A percentile compares a stretch with the other conserved stretches of the same genome.
Conservation (phyloP, 2,797 vertebrate genomes). For the Peromyscus attwateri region DNA sequence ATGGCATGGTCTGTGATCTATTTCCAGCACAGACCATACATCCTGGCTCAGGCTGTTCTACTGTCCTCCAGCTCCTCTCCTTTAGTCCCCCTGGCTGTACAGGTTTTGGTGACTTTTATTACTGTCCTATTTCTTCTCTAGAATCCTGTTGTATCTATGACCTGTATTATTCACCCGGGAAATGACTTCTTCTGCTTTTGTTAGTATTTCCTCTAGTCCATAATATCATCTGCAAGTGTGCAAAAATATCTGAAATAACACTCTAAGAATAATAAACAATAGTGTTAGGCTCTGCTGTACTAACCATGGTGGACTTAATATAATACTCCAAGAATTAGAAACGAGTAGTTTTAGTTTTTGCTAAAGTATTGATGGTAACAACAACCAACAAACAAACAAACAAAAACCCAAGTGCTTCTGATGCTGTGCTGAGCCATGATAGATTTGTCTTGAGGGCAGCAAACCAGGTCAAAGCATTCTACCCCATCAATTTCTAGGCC, state of each 20-base stretch:
- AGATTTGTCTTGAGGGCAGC: background rate
- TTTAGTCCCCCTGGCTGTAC: background rate
- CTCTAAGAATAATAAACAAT: background rate
- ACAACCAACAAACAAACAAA: background rate
- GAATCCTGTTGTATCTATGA: background rate
- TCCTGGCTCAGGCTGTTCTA: background rate
- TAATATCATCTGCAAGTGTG: background rate
- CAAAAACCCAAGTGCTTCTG: background rate
- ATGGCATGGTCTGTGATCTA: background rate
- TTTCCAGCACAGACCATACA: background rate
- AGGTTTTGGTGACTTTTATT: background rate
- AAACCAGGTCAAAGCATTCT: background rate
- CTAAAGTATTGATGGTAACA: background rate
- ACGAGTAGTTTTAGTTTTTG: background rate
- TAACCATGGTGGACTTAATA: background rate
- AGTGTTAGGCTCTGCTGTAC: background rate
- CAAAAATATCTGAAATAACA: background rate
- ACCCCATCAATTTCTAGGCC: background rate
- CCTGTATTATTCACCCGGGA: background rate
- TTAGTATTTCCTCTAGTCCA: background rate
- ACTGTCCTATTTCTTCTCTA: background rate
- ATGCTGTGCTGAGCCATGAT: background rate
- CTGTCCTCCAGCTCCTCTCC: background rate
- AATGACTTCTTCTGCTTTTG: background rate
- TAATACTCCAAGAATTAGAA: background rate